Evolutionary conservation across 2,797 vertebrate genomes (phyloP).

Genomic region (Channa striata): DNA sequence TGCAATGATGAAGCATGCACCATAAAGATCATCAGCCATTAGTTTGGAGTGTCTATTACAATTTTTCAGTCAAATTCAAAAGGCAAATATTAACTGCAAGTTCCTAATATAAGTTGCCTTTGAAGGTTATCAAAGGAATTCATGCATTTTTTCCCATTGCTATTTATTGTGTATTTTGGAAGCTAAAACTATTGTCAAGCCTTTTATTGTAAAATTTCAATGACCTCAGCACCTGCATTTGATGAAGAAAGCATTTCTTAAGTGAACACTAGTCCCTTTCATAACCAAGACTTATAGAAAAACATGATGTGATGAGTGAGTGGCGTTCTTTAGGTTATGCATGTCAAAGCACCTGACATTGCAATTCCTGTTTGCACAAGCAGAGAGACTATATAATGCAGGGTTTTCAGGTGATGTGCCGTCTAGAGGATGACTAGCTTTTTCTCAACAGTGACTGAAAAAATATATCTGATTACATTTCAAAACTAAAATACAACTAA

Average conservation of each 20-base stretch:
- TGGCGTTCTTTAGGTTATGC: slow-evolving; percentile 18
- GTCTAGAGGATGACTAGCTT: slow-evolving; percentile 5
- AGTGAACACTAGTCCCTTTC: slow-evolving; percentile 51
- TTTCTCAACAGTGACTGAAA: not conserved
- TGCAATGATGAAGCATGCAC: slow-evolving; percentile 55
- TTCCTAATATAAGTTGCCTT: slow-evolving; percentile 16
- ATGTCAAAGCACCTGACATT: slow-evolving; percentile 28
- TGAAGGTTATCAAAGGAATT: slow-evolving; percentile 32
- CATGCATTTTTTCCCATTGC: slow-evolving; percentile 14
- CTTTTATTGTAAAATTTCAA: not conserved
- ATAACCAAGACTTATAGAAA: slow-evolving; percentile 25
- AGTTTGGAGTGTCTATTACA: slow-evolving; percentile 48
- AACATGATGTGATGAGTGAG: slow-evolving; percentile 51
- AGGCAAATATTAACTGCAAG: slow-evolving; percentile 34
- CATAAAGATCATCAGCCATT: slow-evolving; percentile 58
- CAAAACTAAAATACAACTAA: not conserved
- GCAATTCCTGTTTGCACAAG: slow-evolving; percentile 5
- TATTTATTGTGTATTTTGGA: slow-evolving; percentile 12
- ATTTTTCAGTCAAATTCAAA: slow-evolving; percentile 42
- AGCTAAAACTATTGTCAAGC: not conserved
- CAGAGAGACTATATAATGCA: not conserved
- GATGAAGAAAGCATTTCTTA: slow-evolving; percentile 21
- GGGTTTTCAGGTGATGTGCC: slow-evolving; percentile 16
- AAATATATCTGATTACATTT: not conserved
- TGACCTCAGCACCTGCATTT: slow-evolving; percentile 41